phyloP scores from a whole-genome alignment of 2,888 invertebrate species.

The Drosophila rubida region DNA sequence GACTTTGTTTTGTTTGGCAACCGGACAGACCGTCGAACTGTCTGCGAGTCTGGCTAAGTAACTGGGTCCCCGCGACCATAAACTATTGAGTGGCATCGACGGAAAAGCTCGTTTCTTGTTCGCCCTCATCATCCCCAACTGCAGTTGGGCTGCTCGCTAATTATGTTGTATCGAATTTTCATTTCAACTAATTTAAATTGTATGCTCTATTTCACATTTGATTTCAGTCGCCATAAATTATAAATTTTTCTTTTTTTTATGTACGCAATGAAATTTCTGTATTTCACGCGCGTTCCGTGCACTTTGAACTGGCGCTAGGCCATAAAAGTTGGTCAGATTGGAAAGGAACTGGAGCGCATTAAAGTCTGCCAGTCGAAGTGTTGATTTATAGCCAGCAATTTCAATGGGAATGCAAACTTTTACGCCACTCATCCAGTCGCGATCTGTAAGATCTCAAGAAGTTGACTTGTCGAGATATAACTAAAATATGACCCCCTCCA shows the following conservation, averaged over 20 bases:
- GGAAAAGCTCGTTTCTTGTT: slow-evolving; percentile 7
- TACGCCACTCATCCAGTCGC: neutral
- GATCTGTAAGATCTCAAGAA: neutral
- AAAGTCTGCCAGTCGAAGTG: slow-evolving; percentile 29
- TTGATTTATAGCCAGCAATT: slow-evolving; percentile 35
- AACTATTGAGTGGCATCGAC: slow-evolving; percentile 19
- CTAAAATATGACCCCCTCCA: neutral
- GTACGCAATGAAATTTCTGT: slow-evolving; percentile 13
- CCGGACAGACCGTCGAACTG: slow-evolving; percentile 13
- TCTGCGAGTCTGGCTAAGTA: slow-evolving; percentile 18
- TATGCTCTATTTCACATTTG: slow-evolving; percentile 63
- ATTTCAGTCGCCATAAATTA: slow-evolving; percentile 60
- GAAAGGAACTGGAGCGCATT: slow-evolving; percentile 41
- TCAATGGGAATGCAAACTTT: neutral
- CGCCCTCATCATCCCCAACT: neutral
- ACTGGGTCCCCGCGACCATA: slow-evolving; percentile 39
- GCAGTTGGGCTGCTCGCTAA: slow-evolving; percentile 25
- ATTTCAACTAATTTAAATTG: slow-evolving; percentile 65
- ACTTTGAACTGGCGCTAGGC: slow-evolving; percentile 59
- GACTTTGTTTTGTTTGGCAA: slow-evolving; percentile 42
- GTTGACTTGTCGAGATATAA: neutral
- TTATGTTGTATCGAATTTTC: slow-evolving; percentile 38
- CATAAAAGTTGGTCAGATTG: slow-evolving; percentile 30
- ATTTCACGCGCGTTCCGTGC: slow-evolving; percentile 46
- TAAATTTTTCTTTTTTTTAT: slow-evolving; percentile 20